Evolutionary conservation across 2,797 vertebrate genomes (phyloP).

Genomic region (Sebastes steindachneri): DNA sequence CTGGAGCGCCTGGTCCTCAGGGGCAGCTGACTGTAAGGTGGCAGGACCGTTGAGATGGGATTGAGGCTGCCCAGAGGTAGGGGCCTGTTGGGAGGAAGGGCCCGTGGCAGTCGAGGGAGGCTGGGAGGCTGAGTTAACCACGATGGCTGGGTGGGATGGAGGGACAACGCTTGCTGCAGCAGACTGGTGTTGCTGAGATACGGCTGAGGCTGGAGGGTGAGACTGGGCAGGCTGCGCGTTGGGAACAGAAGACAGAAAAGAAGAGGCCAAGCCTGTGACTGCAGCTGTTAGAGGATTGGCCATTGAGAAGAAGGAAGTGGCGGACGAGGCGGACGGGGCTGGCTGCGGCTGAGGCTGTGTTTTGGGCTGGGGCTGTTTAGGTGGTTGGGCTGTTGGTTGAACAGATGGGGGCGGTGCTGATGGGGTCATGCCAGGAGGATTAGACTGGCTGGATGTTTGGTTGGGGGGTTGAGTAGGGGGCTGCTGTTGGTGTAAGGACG

Average conservation of each 20-base stretch:
- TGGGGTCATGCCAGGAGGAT: conserved; percentile 48
- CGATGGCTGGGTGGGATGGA: conserved; percentile 62
- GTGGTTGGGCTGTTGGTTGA: conserved; percentile 58
- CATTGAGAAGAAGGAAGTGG: conserved; percentile 86
- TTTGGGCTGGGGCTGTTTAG: conserved; percentile 73
- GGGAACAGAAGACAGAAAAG: conserved; percentile 77
- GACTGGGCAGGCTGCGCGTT: conserved; percentile 65
- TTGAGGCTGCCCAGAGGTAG: conserved; percentile 39
- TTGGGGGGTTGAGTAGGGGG: conserved; percentile 56
- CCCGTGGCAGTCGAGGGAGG: conserved; percentile 36
- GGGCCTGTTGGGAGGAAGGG: conserved; percentile 60
- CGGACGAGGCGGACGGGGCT: conserved; percentile 62
- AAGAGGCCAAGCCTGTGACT: conserved; percentile 81
- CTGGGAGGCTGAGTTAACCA: conserved; percentile 46
- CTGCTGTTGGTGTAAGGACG: conserved; percentile 81
- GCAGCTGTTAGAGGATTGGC: conserved; percentile 84
- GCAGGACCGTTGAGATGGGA: conserved; percentile 39
- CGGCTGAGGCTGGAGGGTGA: conserved; percentile 59
- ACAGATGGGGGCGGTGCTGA: conserved; percentile 50
- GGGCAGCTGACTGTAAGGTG: conserved; percentile 18
- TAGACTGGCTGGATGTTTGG: conserved; percentile 67
- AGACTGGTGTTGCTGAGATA: conserved; percentile 54
- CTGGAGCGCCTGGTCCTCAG: conserved; percentile 50
- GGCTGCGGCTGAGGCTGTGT: conserved; percentile 68
- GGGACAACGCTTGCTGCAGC: conserved; percentile 44